Evolutionary conservation across 2,113 vertebrate genomes (phyloP), one percentile per base, ranked within the genome.

Genomic region (Colinus virginianus): DNA sequence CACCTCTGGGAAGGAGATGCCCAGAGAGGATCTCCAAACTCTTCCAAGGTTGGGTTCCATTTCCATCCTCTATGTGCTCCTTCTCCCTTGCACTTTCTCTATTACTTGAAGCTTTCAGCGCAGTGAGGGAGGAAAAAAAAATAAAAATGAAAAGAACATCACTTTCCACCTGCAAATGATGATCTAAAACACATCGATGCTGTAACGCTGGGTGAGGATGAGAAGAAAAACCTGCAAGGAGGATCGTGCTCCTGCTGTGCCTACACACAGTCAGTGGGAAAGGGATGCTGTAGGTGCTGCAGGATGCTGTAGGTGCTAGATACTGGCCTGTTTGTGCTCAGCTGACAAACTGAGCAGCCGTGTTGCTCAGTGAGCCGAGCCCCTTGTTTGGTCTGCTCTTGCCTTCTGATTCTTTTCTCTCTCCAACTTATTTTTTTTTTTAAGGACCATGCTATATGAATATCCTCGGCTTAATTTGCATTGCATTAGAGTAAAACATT

Each of bases 401-500:
- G 96, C 93, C 97, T 98, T 94, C 95, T 86, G 87, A 88, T 97
- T 94, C 93, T 95, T 95, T 83, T 46, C 70, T 68, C 77, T 88
- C 86, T 70, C 45, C 89, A 70, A 28, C 70, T 63, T 14, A 21
- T 62, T 74, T 78, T 79, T 94, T 86, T 78, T 84, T 95, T 86
- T 94, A 71, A 46, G 88, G 83, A 75, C 71, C 88, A 78, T 94
- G 94, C 94, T 97, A 88, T 92, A 78, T 94, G 97, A 97, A 97
- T 98, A 97, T 96, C 96, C 95, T 74, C 61, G 64, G 70, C 96
- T 97, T 98, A 96, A 98, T 98, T 98, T 98, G 98, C 98, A 98
- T 98, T 95, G 76, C 97, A 98, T 98, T 98, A 98, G 97, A 97
- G 97, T 97, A 97, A 98, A 98, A 97, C 98, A 97, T 97, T 98